phyloP scores from a whole-genome alignment of 2,113 vertebrate genomes.

The Capreolus pygargus region DNA sequence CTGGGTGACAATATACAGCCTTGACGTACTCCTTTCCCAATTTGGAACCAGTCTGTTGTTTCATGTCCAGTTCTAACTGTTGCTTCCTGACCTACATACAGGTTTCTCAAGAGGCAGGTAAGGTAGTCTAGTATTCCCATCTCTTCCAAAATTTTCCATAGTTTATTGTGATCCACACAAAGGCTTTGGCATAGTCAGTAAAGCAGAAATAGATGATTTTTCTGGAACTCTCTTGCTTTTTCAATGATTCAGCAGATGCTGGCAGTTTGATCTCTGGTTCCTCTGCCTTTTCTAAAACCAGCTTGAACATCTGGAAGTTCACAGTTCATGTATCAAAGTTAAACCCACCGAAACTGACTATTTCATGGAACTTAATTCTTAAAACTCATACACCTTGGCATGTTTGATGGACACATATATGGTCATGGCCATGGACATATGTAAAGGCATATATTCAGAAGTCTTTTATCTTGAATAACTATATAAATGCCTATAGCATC shows the following conservation, averaged over 20 bases:
- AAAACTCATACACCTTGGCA: not conserved
- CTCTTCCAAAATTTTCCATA: not conserved
- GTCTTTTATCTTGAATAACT: not conserved
- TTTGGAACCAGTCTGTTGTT: not conserved
- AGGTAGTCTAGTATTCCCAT: not conserved
- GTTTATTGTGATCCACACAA: not conserved
- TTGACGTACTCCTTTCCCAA: not conserved
- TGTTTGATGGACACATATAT: not conserved
- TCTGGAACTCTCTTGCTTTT: not conserved
- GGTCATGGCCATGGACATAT: not conserved
- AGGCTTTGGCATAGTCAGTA: not conserved
- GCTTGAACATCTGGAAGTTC: not conserved
- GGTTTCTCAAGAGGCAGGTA: not conserved
- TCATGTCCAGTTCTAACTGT: not conserved
- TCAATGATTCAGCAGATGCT: accelerated
- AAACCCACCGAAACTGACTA: not conserved
- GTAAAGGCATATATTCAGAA: not conserved
- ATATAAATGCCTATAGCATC: not conserved
- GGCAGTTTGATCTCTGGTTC: not conserved
- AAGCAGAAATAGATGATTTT: not conserved
- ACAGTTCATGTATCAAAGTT: not conserved
- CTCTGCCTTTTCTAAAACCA: not conserved
- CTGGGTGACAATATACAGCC: not conserved
- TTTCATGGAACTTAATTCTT: not conserved
- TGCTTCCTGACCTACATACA: not conserved